Base-by-base conservation (phyloP, 2,797 vertebrate species). In the Sylvilagus floridanus region DNA sequence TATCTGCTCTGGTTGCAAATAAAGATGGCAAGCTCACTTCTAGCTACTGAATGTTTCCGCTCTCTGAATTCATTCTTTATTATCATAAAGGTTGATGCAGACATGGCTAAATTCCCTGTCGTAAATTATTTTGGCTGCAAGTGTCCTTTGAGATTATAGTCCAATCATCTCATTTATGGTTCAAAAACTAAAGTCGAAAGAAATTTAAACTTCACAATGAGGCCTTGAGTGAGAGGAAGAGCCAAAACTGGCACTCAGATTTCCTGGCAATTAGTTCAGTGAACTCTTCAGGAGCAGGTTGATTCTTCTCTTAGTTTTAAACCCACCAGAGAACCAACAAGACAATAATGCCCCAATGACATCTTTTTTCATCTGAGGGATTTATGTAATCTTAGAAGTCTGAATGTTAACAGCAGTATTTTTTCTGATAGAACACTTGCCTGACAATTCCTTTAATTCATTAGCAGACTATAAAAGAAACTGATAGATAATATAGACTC, bases 1-100 rank as follows among this genome's bases (percentile, higher is more conserved):
- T 96, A 62, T 94, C 92, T 94, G 87, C 26, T 86, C 93, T 72
- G 86, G 72, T 88, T 95, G 93, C 95, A 85, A 95, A 88, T 75
- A 85, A 87, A 87, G 13, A 88, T 78, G 81, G 65, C 82, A 87
- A 96, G 62, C 90, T 94, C 50, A 84, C 57, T 72, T 84, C 60
- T 83, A n/a, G 35, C 88, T 57, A 92, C 5, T 96, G 65, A 90
- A 47, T 88, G 84, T 85, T 95, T 94, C 84, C 90, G 69, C 82
- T 93, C 88, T 95, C 73, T 96, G 91, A 96, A 91, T 93, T 92
- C 83, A 68, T 94, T 88, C 82, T 93, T 96, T 90, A 90, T 85
- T 88, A 52, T 69, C 71, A 92, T 86, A 90, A 96, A 96, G 75
- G 75, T 93, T 86, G 71, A 81, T 88, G 71, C 72, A 35, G 24